Percentiles rank a stretch among this genome's conserved stretches.
These are phyloP conservation scores for Eristalinus aeneus DNA, from an alignment of 2,888 invertebrate species.

Conservation along the genomic window DNA sequence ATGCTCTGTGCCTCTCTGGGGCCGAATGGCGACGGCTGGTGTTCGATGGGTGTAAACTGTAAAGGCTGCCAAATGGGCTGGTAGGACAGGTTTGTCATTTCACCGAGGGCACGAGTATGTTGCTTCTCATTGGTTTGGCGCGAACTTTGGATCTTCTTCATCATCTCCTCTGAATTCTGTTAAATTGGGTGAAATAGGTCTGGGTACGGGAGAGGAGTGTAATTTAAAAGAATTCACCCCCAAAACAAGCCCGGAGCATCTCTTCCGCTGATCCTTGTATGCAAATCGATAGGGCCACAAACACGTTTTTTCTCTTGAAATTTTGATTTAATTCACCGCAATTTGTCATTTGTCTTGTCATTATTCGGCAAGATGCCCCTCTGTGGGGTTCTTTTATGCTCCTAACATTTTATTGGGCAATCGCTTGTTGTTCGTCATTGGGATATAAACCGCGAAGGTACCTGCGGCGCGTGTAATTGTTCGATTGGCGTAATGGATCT, in stretches of 20 bases:
- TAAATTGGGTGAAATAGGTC: slow-evolving; percentile 15
- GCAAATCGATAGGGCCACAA: slow-evolving; percentile 23
- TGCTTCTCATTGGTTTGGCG: not conserved
- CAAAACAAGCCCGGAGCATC: not conserved
- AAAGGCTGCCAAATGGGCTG: slow-evolving; percentile 5
- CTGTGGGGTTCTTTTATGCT: slow-evolving; percentile 22
- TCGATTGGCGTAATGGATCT: slow-evolving; percentile 12
- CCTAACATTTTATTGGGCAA: slow-evolving; percentile 19
- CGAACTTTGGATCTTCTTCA: not conserved
- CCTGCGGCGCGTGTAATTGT: not conserved
- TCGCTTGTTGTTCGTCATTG: not conserved
- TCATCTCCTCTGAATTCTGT: not conserved
- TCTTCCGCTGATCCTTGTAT: slow-evolving; percentile 13
- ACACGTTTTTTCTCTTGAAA: slow-evolving; percentile 1
- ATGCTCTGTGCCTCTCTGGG: slow-evolving; percentile 11
- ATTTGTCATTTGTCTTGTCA: slow-evolving; percentile 35
- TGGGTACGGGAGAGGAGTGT: not conserved
- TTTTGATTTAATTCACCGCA: slow-evolving; percentile 39
- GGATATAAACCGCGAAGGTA: not conserved
- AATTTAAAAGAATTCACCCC: slow-evolving; percentile 24
- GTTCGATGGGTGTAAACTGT: not conserved
- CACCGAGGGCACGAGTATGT: slow-evolving; percentile 7
- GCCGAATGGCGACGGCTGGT: slow-evolving; percentile 10
- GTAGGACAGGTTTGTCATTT: not conserved
- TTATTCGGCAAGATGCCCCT: not conserved